These are phyloP conservation scores for Drosophila cognata DNA, from an alignment of 2,888 invertebrate species.

Conservation along the genomic window DNA sequence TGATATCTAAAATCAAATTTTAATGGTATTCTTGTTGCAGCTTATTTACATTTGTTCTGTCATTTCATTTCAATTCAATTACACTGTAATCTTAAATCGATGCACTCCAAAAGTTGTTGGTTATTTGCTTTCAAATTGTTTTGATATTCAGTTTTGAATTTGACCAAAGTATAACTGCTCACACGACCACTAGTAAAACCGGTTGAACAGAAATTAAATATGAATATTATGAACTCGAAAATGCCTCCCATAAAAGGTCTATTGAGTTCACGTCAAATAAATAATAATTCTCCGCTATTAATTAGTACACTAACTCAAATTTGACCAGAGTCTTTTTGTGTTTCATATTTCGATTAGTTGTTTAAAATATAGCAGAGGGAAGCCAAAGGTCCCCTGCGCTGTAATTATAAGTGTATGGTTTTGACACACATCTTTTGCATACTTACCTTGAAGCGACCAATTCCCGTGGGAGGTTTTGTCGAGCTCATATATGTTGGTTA, in stretches of 20 bases:
- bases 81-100: background rate
- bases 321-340: background rate
- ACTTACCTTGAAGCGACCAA: background rate
- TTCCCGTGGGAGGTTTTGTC: background rate
- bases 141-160: too few relatives aligned
- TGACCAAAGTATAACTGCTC: background rate
- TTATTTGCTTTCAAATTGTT: background rate
- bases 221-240: background rate
- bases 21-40: background rate
- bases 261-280: background rate
- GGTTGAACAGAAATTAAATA: background rate
- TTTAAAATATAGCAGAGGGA: background rate
- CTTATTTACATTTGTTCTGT: slow-evolving; percentile 5
- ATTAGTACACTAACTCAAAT: background rate
- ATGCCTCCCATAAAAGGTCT: background rate
- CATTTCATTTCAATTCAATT: slow-evolving; percentile 7
- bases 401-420: background rate
- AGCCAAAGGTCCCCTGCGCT: background rate
- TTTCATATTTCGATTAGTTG: background rate
- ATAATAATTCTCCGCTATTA: background rate
- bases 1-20: background rate
- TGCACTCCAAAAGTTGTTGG: background rate
- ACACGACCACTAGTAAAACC: too few relatives aligned
- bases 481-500: slow-evolving; percentile 15
- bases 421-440: slow-evolving; percentile 2